phyloP scores from a whole-genome alignment of 2,113 vertebrate species.

The Lycaon pictus region DNA sequence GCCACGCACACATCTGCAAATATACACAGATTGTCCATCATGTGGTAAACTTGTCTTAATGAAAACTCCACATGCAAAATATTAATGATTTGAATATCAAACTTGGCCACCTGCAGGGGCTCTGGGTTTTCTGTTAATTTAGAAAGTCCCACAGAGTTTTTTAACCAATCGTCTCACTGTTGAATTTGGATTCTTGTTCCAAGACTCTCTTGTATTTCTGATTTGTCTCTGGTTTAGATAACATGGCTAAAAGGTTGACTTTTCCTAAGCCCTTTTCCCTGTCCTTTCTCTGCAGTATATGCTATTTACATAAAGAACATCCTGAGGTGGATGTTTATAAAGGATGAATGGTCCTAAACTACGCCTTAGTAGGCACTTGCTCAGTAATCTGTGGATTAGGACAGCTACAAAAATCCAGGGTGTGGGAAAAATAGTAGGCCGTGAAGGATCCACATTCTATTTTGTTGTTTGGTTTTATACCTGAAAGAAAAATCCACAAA shows the following conservation, averaged over 20 bases:
- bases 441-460: neutral
- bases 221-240: slow-evolving; percentile 6
- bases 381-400: neutral
- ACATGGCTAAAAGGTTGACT: neutral
- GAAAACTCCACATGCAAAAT: slow-evolving; percentile 90
- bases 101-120: slow-evolving; percentile 90
- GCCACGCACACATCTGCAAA: slow-evolving; percentile 89
- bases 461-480: neutral
- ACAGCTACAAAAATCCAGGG: neutral
- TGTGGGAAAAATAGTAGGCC: neutral
- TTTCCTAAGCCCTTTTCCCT: neutral
- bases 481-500: slow-evolving; percentile 45
- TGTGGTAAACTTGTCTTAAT: slow-evolving; percentile 88
- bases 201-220: neutral
- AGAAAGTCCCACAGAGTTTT: slow-evolving; percentile 85
- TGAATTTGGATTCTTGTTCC: slow-evolving; percentile 51
- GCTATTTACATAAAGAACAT: neutral
- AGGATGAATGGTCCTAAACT: neutral
- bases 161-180: slow-evolving; percentile 84
- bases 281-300: neutral
- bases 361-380: neutral
- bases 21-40: slow-evolving; percentile 91
- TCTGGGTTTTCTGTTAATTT: slow-evolving; percentile 90
- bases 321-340: neutral
- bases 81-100: slow-evolving; percentile 89